Conservation (phyloP, 2,797 vertebrate genomes). For the Hemibagrus guttatus region DNA sequence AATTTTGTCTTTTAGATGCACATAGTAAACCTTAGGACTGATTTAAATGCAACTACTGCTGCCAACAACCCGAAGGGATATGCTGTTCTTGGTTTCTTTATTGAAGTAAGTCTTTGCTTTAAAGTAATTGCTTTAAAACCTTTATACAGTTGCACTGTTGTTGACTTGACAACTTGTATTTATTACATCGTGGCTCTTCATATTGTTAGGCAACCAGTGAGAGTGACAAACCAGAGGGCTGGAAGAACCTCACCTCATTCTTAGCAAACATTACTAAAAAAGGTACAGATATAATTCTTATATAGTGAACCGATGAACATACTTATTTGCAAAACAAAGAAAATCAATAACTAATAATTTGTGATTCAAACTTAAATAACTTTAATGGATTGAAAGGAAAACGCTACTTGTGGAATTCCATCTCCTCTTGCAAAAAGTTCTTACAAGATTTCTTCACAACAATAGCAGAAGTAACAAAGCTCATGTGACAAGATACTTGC, state of each 20-base stretch:
- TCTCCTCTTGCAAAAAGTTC: background rate
- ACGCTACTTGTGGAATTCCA: background rate
- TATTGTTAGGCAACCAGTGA: slow-evolving; percentile 44
- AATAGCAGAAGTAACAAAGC: background rate
- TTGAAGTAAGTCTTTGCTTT: slow-evolving; percentile 52
- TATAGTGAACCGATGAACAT: background rate
- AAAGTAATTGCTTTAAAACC: background rate
- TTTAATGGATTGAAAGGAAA: background rate
- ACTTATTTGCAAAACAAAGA: background rate
- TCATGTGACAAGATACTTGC: background rate
- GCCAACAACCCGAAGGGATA: slow-evolving; percentile 35
- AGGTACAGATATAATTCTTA: slow-evolving; percentile 39
- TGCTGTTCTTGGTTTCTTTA: slow-evolving; percentile 64
- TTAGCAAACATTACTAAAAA: slow-evolving; percentile 30
- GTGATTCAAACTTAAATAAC: no score
- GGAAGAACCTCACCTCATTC: slow-evolving; percentile 55
- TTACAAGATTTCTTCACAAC: background rate
- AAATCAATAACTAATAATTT: background rate
- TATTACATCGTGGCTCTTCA: background rate
- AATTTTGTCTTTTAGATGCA: slow-evolving; percentile 57
- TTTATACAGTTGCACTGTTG: background rate
- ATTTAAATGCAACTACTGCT: background rate
- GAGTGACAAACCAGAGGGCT: slow-evolving; percentile 35
- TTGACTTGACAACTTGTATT: background rate
- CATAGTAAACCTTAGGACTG: slow-evolving; percentile 59